These are phyloP conservation scores for Sisyra nigra DNA, from an alignment of 2,888 invertebrate genomes.

Conservation along the genomic window DNA sequence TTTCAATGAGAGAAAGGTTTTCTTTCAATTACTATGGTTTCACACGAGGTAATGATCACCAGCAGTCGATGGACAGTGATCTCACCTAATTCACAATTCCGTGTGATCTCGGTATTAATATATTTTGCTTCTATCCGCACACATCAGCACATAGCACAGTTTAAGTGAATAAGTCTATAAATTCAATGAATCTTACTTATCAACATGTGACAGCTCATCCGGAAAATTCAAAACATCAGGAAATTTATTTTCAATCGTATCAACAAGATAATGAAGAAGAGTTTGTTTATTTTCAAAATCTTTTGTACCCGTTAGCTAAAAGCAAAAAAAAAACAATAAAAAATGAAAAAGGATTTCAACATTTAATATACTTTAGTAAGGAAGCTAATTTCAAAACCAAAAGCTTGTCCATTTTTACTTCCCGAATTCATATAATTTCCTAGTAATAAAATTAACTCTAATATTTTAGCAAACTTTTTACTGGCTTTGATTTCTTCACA, in stretches of 20 bases:
- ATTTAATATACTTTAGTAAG: slow-evolving; percentile 61
- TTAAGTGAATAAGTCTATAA: not conserved
- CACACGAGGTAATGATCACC: no score
- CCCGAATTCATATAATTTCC: slow-evolving; percentile 98
- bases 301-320: slow-evolving; percentile 72
- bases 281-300: slow-evolving; percentile 86
- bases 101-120: no score
- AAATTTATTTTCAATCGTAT: slow-evolving; percentile 75
- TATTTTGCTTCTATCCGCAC: not conserved
- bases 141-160: not conserved
- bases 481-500: slow-evolving; percentile 87
- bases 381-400: slow-evolving; percentile 93
- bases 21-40: no score
- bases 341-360: slow-evolving; percentile 5
- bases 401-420: slow-evolving; percentile 82
- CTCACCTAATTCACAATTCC: no score
- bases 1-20: no score
- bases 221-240: slow-evolving; percentile 69
- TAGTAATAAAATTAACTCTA: slow-evolving; percentile 75
- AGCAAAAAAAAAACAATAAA: slow-evolving; percentile 15
- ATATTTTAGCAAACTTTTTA: slow-evolving; percentile 74
- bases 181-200: slow-evolving; percentile 32
- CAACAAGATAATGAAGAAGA: slow-evolving; percentile 79
- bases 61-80: no score
- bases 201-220: slow-evolving; percentile 82